Evolutionary conservation across 2,888 invertebrate genomes (phyloP), one percentile per base, ranked within the genome.

Genomic region (Aproaerema taeniolella): DNA sequence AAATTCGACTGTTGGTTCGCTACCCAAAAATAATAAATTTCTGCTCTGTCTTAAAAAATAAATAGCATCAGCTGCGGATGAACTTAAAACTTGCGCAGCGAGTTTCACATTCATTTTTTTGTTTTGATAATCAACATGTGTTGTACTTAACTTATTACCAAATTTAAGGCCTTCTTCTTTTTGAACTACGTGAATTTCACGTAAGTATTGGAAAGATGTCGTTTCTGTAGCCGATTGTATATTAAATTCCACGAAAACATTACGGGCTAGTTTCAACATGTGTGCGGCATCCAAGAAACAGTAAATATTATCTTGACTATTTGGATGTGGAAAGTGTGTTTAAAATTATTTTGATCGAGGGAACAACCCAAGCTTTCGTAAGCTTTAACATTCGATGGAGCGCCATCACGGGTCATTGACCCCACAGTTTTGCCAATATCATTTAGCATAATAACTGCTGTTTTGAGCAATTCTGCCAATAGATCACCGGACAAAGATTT

Each of bases 91-190:
- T n/a, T n/a, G n/a, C n/a, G 14, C 9, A 2, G 30, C 30, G 2
- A 30, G 14, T 4, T 14, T 14, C 1, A 30, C 30, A 11, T 30
- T 30, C 30, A 30, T 30, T 30, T 30, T 30, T 30, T 30, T 30
- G 1, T 6, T 8, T 1, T 5, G 1, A 14, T 5, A 30, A 12
- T 30, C 9, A 4, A 31, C 2, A 10, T 31, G n/a, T 4, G 17
- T 9, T 9, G 4, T 17, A 6, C 8, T 9, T 17, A 31, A 17
- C 1, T 31, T 31, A 2, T 31, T 20, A 20, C 20, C 8, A 6
- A 20, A 20, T 20, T 20, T 20, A 4, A 31, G 15, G n/a, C 31
- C 31, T 10, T 31, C 31, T 10, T 17, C 11, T 10, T 31, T 14
- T 17, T 31, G 31, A 3, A 31, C 1, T 2, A 3, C 17, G n/a